phyloP scores from a whole-genome alignment of 2,113 vertebrate genomes.

The Cephalopholis sonnerati region DNA sequence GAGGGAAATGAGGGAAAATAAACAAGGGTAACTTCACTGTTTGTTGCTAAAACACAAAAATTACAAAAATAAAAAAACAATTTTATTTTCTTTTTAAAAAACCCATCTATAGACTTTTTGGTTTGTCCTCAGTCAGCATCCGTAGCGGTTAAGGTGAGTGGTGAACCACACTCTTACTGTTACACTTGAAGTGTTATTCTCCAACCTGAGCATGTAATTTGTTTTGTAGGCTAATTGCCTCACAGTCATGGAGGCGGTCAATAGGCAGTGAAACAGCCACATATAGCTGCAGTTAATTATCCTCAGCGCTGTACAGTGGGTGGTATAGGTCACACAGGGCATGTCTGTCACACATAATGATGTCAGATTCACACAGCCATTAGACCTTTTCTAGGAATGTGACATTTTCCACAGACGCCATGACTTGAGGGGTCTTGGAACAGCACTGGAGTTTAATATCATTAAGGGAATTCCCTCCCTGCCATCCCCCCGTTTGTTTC shows the following conservation, averaged over 20 bases:
- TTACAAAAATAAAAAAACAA: too few relatives aligned
- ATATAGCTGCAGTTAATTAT: constrained; percentile 3
- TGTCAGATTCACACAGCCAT: constrained; percentile 7
- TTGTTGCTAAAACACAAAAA: neutral
- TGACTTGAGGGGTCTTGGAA: constrained; percentile 1
- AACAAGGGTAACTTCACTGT: neutral
- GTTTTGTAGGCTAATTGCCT: constrained; percentile 7
- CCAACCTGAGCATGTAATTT: neutral
- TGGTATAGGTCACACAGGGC: constrained; percentile 13
- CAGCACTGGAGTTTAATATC: constrained; percentile 7
- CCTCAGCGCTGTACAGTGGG: neutral
- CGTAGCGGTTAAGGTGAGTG: too few relatives aligned
- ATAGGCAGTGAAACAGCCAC: constrained; percentile 24
- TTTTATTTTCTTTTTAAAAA: too few relatives aligned
- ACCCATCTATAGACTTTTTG: too few relatives aligned
- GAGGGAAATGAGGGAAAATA: neutral
- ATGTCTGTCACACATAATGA: constrained; percentile 24
- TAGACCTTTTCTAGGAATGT: constrained; percentile 22
- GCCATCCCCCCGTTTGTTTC: neutral
- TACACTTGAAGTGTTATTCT: neutral
- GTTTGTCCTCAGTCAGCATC: too few relatives aligned
- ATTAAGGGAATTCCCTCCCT: neutral
- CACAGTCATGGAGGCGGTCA: constrained; percentile 16
- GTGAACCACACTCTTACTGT: neutral
- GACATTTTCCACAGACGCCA: constrained; percentile 32